Evolutionary conservation across 2,113 vertebrate genomes (phyloP), one percentile per base, ranked within the genome.

Genomic region (Mus pahari): DNA sequence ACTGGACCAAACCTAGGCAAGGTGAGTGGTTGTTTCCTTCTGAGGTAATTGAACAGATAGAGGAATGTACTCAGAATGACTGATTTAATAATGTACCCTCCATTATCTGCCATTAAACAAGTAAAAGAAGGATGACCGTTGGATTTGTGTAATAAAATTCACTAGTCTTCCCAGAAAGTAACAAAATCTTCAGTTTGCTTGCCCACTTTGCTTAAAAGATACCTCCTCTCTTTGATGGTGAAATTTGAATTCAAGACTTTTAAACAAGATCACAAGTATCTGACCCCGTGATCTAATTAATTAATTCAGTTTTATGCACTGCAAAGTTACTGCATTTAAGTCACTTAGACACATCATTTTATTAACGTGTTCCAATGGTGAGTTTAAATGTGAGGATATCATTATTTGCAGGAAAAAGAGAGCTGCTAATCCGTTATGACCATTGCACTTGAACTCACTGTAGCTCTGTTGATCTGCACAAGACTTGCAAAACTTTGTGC

Each of bases 41-140:
- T 94, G 36, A 92, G 20, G 5, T 77, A 58, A 90, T 68, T 94
- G 66, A 90, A 71, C 5, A 90, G 42, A 94, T 84, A 48, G 86
- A 79, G 50, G 75, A 45, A 45, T 87, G 77, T 26, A 71, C 28
- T 64, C n/a, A 88, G 88, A 92, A 12, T 60, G 28, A 19, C 81
- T 78, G 42, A 75, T 66, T 68, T 39, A 64, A 74, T 77, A 82
- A n/a, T 0, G 0, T 71, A 42, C 22, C 17, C 3, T 50, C 50
- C 75, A 82, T 22, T 89, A 75, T 2, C 28, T 68, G 7, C 42
- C n/a, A 36, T 33, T 60, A 78, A 82, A 62, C 0, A 39, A 70
- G 14, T 42, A 97, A 94, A 53, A 92, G 17, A n/a, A 94, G 81
- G 55, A 14, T 89, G 60, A 62, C 92, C 84, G 95, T 45, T 90